Base-by-base conservation (phyloP, 2,113 vertebrate species). In the Serinus canaria region DNA sequence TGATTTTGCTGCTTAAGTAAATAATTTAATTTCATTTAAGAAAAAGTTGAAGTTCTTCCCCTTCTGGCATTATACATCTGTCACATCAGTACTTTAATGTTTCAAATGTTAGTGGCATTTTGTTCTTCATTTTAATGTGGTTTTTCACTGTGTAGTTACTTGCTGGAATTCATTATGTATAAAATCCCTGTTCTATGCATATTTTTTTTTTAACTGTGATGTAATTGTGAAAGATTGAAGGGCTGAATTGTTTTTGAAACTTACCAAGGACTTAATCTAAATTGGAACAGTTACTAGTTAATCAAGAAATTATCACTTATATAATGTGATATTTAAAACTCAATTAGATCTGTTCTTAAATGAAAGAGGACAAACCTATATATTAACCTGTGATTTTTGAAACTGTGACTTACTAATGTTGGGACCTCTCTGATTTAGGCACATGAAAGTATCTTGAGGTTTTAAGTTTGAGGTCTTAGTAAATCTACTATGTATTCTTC, bases 311-410 rank as follows among this genome's bases (percentile, higher is more conserved):
- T 92, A 73, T 69, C 17, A 59, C 87, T 95, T 90, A 95, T 5
- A 44, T 94, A 86, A 93, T 83, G 39, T 13, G 35, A 74, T 95
- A 93, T 85, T 85, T 94, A 88, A 89, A 96, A 70, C 75, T 74
- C 79, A 73, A 75, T 95, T 96, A 92, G 92, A 94, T 94, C 69
- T 86, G 24, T 83, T 96, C 81, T 87, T 90, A 67, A 58, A 35
- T 67, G 64, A 91, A 90, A 70, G 83, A 44, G 92, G 88, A 63
- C 90, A 93, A 86, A 49, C 39, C 35, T 83, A 63, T 74, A 22
- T 83, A 90, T 15, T 70, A 62, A 90, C 67, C 50, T 86, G 72
- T 23, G 37, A 15, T 88, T 92, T 95, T 86, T 67, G 31, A 78
- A 92, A 60, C 35, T 68, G 23, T 84, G 66, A 53, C 35, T 73